Percentiles rank a stretch among this genome's conserved stretches.
These are phyloP conservation scores for Hirtodrosophila trivittata DNA, from an alignment of 2,888 invertebrate genomes.

Conservation along the genomic window DNA sequence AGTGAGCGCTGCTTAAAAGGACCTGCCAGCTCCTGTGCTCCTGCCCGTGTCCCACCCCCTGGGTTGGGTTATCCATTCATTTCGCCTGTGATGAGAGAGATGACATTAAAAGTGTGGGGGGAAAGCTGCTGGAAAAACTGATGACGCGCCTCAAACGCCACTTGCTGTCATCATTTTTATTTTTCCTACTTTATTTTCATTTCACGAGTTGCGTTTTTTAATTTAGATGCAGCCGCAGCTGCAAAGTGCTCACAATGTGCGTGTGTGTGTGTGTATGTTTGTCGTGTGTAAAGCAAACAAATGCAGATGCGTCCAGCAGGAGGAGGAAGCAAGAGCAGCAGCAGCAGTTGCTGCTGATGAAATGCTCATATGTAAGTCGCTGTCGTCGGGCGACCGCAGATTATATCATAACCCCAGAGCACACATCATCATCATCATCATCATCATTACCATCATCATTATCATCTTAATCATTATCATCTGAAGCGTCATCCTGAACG, in stretches of 20 bases:
- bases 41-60: neutral
- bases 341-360: constrained; percentile 47
- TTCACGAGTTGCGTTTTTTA: constrained; percentile 61
- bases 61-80: constrained; percentile 45
- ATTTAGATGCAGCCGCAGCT: constrained; percentile 69
- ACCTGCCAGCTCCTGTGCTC: constrained; percentile 45
- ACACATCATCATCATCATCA: constrained; percentile 37
- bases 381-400: constrained; percentile 65
- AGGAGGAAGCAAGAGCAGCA: constrained; percentile 11
- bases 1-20: constrained; percentile 56
- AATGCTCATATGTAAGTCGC: constrained; percentile 50
- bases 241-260: constrained; percentile 47
- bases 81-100: constrained; percentile 21
- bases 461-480: constrained; percentile 10
- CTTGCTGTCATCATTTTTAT: constrained; percentile 45
- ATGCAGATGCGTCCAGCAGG: constrained; percentile 41
- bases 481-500: constrained; percentile 4
- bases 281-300: constrained; percentile 29
- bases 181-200: constrained; percentile 14
- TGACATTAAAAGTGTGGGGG: constrained; percentile 32
- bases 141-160: constrained; percentile 54
- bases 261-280: constrained; percentile 14
- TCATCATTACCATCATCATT: constrained; percentile 19
- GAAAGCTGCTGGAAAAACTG: constrained; percentile 58
- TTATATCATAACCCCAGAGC: constrained; percentile 77